phyloP scores from a whole-genome alignment of 2,888 invertebrate genomes.

The Mythimna impura region DNA sequence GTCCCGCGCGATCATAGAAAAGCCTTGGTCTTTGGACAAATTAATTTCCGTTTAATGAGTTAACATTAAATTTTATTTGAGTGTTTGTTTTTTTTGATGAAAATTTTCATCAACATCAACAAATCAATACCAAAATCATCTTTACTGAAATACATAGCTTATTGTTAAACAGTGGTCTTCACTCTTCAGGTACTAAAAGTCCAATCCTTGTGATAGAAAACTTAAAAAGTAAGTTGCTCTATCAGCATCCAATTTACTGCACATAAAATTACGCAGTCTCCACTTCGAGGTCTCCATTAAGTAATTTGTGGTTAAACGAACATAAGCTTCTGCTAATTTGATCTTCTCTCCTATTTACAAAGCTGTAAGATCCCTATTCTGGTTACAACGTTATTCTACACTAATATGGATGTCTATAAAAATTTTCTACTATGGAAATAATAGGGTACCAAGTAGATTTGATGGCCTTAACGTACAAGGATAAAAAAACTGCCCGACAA shows the following conservation, averaged over 20 bases:
- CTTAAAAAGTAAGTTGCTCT: not conserved
- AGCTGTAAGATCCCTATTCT: conserved; percentile 19
- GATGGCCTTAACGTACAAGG: conserved; percentile 12
- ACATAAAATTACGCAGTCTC: conserved; percentile 23
- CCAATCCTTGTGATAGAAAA: not conserved
- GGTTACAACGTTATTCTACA: not conserved
- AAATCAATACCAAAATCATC: too few relatives aligned
- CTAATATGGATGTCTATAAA: conserved; percentile 25
- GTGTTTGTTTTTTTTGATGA: not conserved
- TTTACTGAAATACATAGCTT: too few relatives aligned
- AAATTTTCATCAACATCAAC: too few relatives aligned
- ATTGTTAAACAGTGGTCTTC: not conserved
- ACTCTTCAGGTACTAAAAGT: not conserved
- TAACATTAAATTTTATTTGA: not conserved
- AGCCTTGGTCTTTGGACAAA: not conserved
- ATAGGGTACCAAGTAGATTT: conserved; percentile 11
- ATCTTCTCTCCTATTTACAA: conserved; percentile 7
- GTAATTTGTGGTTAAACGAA: conserved; percentile 46
- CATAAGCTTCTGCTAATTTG: conserved; percentile 28
- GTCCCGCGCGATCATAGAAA: not conserved
- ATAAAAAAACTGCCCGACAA: conserved; percentile 18
- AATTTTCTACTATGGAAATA: conserved; percentile 29
- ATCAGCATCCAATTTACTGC: conserved; percentile 1
- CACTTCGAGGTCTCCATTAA: conserved; percentile 13
- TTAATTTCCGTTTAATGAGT: not conserved